A percentile compares a stretch with the other conserved stretches of the same genome.
Evolutionary conservation across 2,797 vertebrate genomes (phyloP).

Genomic region (Lutjanus argentimaculatus): DNA sequence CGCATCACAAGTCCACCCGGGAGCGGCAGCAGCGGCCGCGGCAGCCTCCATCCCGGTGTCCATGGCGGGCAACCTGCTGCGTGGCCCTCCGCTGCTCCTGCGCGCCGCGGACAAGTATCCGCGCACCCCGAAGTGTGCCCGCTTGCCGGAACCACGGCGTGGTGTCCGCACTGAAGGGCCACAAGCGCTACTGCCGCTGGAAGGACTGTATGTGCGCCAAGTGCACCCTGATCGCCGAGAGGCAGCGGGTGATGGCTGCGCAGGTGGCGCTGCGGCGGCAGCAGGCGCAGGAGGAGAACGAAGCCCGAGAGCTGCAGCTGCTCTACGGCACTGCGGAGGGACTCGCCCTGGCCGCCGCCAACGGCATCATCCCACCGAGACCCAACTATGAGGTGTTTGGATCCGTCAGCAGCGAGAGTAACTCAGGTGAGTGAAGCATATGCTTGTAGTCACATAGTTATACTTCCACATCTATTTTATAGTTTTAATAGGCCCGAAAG

Average conservation of each 20-base stretch:
- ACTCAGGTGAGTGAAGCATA: slow-evolving; percentile 80
- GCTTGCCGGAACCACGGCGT: slow-evolving; percentile 98
- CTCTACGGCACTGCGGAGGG: slow-evolving; percentile 98
- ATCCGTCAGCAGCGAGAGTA: slow-evolving; percentile 88
- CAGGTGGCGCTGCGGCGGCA: slow-evolving; percentile 96
- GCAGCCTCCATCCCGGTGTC: slow-evolving; percentile 92
- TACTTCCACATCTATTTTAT: no score
- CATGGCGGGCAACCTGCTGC: slow-evolving; percentile 91
- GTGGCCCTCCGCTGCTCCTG: slow-evolving; percentile 92
- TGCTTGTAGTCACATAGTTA: no score
- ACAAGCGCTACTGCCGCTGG: slow-evolving; percentile 99
- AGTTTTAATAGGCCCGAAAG: no score
- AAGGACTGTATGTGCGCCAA: slow-evolving; percentile 99
- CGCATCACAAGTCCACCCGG: slow-evolving; percentile 86
- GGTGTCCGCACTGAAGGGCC: slow-evolving; percentile 96
- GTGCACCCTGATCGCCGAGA: slow-evolving; percentile 97
- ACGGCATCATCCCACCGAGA: slow-evolving; percentile 96
- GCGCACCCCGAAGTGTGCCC: slow-evolving; percentile 97
- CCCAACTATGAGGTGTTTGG: slow-evolving; percentile 95
- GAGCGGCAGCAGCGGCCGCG: slow-evolving; percentile 76
- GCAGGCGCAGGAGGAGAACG: slow-evolving; percentile 98
- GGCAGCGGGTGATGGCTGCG: slow-evolving; percentile 98
- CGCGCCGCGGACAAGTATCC: slow-evolving; percentile 96
- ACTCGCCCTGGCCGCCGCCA: slow-evolving; percentile 95
- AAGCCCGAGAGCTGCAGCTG: slow-evolving; percentile 95